A percentile compares a stretch with the other conserved stretches of the same genome.
Conservation (phyloP, 2,888 invertebrate species). For the Ypsolopha sequella region DNA sequence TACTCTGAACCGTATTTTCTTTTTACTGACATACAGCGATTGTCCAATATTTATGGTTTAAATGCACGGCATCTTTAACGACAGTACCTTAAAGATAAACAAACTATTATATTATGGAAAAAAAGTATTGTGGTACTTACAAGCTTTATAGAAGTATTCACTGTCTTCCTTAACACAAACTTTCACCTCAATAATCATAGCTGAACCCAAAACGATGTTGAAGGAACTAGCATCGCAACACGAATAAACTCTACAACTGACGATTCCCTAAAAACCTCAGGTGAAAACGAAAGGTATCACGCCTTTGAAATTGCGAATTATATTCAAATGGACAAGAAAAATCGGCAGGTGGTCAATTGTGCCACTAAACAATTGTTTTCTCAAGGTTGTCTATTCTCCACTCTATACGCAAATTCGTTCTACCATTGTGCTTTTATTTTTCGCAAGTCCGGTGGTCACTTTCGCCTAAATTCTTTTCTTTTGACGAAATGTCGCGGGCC, state of each 20-base stretch:
- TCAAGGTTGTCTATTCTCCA: conserved; percentile 13
- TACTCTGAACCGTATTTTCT: not conserved
- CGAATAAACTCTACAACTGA: not conserved
- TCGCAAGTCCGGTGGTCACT: conserved; percentile 30
- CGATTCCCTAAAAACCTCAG: conserved; percentile 10
- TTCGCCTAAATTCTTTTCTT: conserved; percentile 44
- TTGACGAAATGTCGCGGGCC: conserved; percentile 8
- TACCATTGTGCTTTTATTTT: not conserved
- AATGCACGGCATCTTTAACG: no score
- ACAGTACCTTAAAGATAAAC: not conserved
- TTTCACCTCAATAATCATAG: no score
- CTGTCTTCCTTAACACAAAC: no score
- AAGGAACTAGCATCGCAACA: not conserved
- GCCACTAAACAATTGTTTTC: conserved; percentile 17
- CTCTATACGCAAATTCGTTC: conserved; percentile 14
- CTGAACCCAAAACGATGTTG: no score
- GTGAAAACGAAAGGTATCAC: conserved; percentile 38
- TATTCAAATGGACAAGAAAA: conserved; percentile 43
- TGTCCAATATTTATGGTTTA: not conserved
- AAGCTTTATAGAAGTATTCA: no score
- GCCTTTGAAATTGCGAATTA: conserved; percentile 42
- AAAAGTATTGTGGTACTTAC: no score
- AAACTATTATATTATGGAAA: no score
- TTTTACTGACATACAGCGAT: not conserved
- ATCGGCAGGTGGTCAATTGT: conserved; percentile 59